A percentile compares a stretch with the other conserved stretches of the same genome.
Conservation (phyloP, 2,888 invertebrate species). For the Mythimna ferrago region DNA sequence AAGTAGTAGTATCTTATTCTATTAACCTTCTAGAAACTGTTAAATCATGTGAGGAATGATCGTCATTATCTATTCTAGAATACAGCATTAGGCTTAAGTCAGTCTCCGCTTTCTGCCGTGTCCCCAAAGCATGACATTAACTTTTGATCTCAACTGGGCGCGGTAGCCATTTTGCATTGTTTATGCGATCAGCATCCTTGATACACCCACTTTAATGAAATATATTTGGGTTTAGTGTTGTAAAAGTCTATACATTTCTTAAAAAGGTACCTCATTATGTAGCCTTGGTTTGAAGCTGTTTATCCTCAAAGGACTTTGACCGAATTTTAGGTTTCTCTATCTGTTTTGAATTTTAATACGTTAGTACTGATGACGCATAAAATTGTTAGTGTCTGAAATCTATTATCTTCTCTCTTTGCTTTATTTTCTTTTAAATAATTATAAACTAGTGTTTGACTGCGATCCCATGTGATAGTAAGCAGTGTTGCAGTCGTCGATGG, state of each 20-base stretch:
- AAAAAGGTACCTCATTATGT: conserved; percentile 3
- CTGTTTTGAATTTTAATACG: conserved; percentile 18
- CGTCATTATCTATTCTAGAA: background rate
- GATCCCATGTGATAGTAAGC: too few relatives aligned
- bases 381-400: background rate
- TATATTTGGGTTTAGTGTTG: conserved; percentile 35
- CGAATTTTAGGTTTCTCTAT: background rate
- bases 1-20: too few relatives aligned
- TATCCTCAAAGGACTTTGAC: conserved; percentile 8
- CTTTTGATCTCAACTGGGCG: conserved; percentile 47
- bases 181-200: conserved; percentile 47
- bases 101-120: conserved; percentile 33
- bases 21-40: too few relatives aligned
- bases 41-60: background rate
- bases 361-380: background rate
- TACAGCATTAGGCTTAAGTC: background rate
- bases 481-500: too few relatives aligned
- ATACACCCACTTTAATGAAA: conserved; percentile 40
- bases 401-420: background rate
- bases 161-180: conserved; percentile 36
- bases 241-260: conserved; percentile 17
- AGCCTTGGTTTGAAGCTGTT: conserved; percentile 16
- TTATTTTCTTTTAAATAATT: background rate
- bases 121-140: conserved; percentile 49
- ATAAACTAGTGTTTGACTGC: too few relatives aligned